Base-by-base conservation (phyloP, 2,113 vertebrate genomes). In the Lichenostomus cassidix region DNA sequence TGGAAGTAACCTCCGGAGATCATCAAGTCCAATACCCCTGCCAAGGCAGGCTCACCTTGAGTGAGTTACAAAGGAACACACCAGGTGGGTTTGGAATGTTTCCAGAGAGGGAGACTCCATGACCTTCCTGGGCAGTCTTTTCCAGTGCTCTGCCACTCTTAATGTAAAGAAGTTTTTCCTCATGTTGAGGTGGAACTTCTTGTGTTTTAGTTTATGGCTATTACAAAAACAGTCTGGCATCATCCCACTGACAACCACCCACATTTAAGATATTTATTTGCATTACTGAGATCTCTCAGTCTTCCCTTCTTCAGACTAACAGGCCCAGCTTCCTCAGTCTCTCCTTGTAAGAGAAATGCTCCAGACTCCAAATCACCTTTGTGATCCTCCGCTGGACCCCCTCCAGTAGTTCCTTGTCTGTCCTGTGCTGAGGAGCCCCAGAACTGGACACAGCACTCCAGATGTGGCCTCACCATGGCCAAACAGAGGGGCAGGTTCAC, bases 1-100 rank as follows among this genome's bases (percentile, higher is more conserved):
- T 47, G 78, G 70, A 55, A 89, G 21, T n/a, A 41, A 31, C n/a
- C 12, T 35, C 63, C 13, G 41, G 25, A 35, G 21, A 35, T 35
- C 9, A 39, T 3, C 0, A 0, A 23, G 8, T 31, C 35, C n/a
- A 76, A 55, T 1, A 6, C 16, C 23, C 6, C 28, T 53, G 24
- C 13, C 24, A 83, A 35, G 24, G 17, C 20, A 60, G 39, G 11
- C n/a, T 41, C 13, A 68, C 62, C n/a, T 25, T 5, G 3, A 75
- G 17, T n/a, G 55, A 47, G 47, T 41, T 18, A 68, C 21, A 47
- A 16, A 35, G 24, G 53, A 41, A 39, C 21, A 21, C 2, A 29
- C 22, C 24, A 41, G 14, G 17, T 12, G 21, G 24, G 20, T 83
- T 83, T 60, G 20, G 11, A 68, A 75, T 15, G n/a, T 13, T n/a